These are phyloP conservation scores for Heteropelma amictum DNA, from an alignment of 2,888 invertebrate species.

Conservation along the genomic window DNA sequence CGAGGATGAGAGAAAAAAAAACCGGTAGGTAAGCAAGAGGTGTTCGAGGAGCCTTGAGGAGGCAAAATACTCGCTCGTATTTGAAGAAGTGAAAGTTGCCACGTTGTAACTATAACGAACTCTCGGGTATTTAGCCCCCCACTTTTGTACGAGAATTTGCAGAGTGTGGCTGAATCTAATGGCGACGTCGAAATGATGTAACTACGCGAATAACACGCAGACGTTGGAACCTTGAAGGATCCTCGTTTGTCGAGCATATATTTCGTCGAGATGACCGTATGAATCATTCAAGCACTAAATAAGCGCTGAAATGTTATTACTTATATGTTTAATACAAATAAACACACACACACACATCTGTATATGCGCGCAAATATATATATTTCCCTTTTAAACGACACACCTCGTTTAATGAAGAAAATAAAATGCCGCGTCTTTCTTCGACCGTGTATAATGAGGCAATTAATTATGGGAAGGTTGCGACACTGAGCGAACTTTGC, in stretches of 20 bases:
- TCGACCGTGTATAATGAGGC: no score
- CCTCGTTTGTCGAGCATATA: conserved; percentile 40
- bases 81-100: no score
- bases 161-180: conserved; percentile 21
- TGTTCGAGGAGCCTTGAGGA: conserved; percentile 25
- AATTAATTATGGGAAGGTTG: no score
- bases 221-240: conserved; percentile 31
- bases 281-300: conserved; percentile 27
- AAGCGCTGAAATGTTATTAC: not conserved
- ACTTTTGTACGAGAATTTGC: not conserved
- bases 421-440: no score
- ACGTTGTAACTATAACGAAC: not conserved
- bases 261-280: conserved; percentile 24
- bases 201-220: conserved; percentile 20
- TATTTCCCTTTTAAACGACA: no score
- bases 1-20: conserved; percentile 8
- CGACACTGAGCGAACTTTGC: no score
- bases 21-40: conserved; percentile 37
- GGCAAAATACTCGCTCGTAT: no score
- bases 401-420: no score
- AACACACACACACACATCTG: not conserved
- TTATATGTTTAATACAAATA: not conserved
- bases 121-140: not conserved
- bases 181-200: conserved; percentile 23
- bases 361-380: not conserved